phyloP scores from a whole-genome alignment of 2,888 invertebrate species.

The Emmelina monodactyla region DNA sequence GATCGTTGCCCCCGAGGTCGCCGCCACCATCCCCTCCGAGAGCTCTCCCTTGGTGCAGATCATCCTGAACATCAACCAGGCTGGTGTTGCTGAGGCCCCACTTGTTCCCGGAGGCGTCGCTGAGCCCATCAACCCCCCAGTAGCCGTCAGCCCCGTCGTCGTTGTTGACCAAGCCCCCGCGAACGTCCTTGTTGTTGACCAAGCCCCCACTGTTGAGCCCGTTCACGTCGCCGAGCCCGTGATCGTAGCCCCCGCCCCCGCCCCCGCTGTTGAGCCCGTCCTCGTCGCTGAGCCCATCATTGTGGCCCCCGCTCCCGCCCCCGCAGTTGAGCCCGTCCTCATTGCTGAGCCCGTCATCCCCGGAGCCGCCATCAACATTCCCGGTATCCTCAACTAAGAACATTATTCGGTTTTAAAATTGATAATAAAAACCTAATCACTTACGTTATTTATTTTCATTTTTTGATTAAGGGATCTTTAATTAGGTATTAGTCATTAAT shows the following conservation, averaged over 20 bases:
- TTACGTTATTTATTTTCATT: too few species aligned
- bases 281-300: neutral
- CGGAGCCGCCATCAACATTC: slow-evolving; percentile 18
- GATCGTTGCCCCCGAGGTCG: slow-evolving; percentile 3
- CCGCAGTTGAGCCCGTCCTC: neutral
- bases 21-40: slow-evolving; percentile 4
- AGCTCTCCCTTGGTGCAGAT: slow-evolving; percentile 16
- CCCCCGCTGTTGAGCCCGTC: slow-evolving; percentile 1
- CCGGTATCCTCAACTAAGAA: slow-evolving; percentile 30
- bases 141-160: slow-evolving; percentile 19
- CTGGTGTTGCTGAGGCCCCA: slow-evolving; percentile 12
- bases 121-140: neutral
- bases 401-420: too few species aligned
- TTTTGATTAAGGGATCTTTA: too few species aligned
- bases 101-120: slow-evolving; percentile 7
- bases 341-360: neutral
- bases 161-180: slow-evolving; percentile 13
- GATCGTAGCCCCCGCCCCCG: slow-evolving; percentile 6
- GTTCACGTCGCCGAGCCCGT: slow-evolving; percentile 6
- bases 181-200: slow-evolving; percentile 7
- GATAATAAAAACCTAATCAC: too few species aligned
- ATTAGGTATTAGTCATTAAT: too few species aligned
- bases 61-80: slow-evolving; percentile 13
- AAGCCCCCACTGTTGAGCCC: slow-evolving; percentile 4
- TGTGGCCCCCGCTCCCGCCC: slow-evolving; percentile 12